Base-by-base conservation (phyloP, 2,113 vertebrate species). In the Lanius ludovicianus region DNA sequence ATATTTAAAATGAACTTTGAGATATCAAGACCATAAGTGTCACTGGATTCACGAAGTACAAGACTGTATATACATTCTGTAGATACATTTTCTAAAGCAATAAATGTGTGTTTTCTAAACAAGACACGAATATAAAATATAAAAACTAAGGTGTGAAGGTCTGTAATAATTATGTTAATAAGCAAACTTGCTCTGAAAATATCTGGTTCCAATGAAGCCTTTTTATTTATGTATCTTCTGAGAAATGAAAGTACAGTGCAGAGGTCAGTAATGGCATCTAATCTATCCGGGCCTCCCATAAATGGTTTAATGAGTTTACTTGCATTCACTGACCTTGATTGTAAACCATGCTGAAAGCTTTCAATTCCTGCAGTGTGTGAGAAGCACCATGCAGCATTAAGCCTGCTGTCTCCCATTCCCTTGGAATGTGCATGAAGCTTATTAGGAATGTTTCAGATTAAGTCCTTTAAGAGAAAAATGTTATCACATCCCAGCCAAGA, bases 381-480 rank as follows among this genome's bases (percentile, higher is more conserved):
- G 57, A 93, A 59, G 49, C 18, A 71, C 18, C 33, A 70, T 35
- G 60, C 6, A 23, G 31, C 21, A 49, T 28, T 49, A 75, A 76
- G 27, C 11, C 46, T 68, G 35, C 24, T 49, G 37, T 64, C 35
- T 69, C 37, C 63, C 16, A 50, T 69, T 8, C 46, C 23, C 15
- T 71, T 27, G 5, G 27, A 95, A 82, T 77, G 44, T 53, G 44
- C 37, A 76, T 35, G 70, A 67, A 59, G 17, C 18, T 79, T 62
- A 71, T 90, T 73, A 75, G 31, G 50, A 83, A 91, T 30, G 27
- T 76, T 96, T 62, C 92, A 80, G 96, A 92, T 94, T 89, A 95
- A 78, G 55, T 55, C 37, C 27, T 94, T 84, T 65, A 77, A 71
- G 84, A 83, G 92, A 33, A 53, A 37, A 79, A 68, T 31, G 4